These are phyloP conservation scores for Stichopus horrens DNA, from an alignment of 53 echinoderm and acorn worm genomes.

Conservation along the genomic window DNA sequence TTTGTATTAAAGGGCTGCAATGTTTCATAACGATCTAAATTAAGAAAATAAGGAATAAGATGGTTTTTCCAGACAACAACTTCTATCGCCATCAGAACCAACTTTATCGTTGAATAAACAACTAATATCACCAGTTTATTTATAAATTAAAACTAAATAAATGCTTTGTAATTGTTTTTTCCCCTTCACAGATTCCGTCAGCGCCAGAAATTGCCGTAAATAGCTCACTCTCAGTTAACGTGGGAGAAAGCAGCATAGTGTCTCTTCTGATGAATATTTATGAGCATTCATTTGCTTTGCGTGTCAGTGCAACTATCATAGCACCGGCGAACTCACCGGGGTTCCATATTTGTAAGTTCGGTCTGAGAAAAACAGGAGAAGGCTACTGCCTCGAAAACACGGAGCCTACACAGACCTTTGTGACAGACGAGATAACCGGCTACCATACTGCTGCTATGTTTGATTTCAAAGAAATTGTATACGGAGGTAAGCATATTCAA, in stretches of 20 bases:
- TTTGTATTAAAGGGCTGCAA: too few species aligned
- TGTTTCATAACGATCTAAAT: too few species aligned
- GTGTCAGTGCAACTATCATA: background rate
- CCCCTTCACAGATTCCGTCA: background rate
- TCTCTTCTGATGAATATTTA: slow-evolving; percentile 34
- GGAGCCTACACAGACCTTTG: background rate
- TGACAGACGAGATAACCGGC: background rate
- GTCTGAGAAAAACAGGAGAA: slow-evolving; percentile 22
- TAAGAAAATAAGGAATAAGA: too few species aligned
- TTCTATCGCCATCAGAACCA: background rate
- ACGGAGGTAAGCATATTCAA: slow-evolving; percentile 13
- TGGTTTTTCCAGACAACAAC: background rate
- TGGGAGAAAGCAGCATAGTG: slow-evolving; percentile 24
- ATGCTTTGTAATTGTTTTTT: background rate
- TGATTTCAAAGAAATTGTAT: slow-evolving; percentile 41
- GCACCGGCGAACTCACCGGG: background rate
- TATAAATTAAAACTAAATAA: background rate
- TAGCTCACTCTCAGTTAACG: slow-evolving; percentile 9
- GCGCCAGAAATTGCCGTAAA: background rate
- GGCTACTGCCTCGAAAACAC: slow-evolving; percentile 33
- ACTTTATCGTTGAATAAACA: background rate
- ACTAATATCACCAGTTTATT: background rate
- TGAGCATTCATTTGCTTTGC: background rate
- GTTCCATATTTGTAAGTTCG: slow-evolving; percentile 37
- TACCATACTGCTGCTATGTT: slow-evolving; percentile 27